A percentile compares a stretch with the other conserved stretches of the same genome.
Evolutionary conservation across 2,888 invertebrate species (phyloP).

Genomic region (Drosophila prostipennis): DNA sequence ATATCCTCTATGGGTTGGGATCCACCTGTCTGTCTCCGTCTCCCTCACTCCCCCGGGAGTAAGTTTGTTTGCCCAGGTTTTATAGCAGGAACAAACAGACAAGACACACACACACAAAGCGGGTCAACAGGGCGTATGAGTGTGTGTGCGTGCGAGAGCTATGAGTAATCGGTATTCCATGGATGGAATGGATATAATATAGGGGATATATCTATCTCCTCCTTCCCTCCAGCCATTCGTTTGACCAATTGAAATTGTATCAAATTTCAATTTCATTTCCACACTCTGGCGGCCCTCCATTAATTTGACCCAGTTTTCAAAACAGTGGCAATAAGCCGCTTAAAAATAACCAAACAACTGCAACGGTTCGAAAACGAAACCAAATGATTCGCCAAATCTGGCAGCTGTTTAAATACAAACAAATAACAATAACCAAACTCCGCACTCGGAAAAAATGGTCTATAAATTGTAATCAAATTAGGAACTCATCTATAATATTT

Average conservation of each 20-base stretch:
- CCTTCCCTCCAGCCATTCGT: neutral
- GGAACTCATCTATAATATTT: neutral
- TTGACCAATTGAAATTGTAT: slow-evolving; percentile 60
- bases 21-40: slow-evolving; percentile 54
- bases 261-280: slow-evolving; percentile 63
- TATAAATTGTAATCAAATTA: neutral
- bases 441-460: slow-evolving; percentile 14
- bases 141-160: slow-evolving; percentile 20
- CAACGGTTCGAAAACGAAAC: slow-evolving; percentile 33
- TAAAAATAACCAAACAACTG: slow-evolving; percentile 26
- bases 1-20: neutral
- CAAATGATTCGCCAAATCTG: slow-evolving; percentile 42
- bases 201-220: slow-evolving; percentile 2
- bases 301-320: slow-evolving; percentile 58
- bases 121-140: slow-evolving; percentile 47
- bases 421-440: slow-evolving; percentile 3
- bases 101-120: slow-evolving; percentile 31
- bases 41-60: slow-evolving; percentile 35
- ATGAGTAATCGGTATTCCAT: slow-evolving; percentile 35
- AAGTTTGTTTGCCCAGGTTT: slow-evolving; percentile 63
- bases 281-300: slow-evolving; percentile 59
- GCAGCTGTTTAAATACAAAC: slow-evolving; percentile 54
- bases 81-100: slow-evolving; percentile 70
- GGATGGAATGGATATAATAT: slow-evolving; percentile 1
- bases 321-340: slow-evolving; percentile 39